These are phyloP conservation scores for Aradophagus sp. DNA, from an alignment of 1,140 invertebrate species.

Conservation along the genomic window DNA sequence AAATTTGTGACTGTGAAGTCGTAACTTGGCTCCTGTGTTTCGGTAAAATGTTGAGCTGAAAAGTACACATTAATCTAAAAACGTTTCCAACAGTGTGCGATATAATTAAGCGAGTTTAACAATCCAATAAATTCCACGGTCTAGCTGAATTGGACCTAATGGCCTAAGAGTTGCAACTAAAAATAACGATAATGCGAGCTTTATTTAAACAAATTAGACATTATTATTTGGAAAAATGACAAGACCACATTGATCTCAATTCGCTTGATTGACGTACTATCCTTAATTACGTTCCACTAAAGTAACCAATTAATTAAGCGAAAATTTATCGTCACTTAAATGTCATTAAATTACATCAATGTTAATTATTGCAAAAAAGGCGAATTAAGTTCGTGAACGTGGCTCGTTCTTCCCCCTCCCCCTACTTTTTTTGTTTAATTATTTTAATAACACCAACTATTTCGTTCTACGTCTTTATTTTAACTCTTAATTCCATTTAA, in stretches of 20 bases:
- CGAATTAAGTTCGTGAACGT: no score
- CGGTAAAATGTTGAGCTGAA: neutral
- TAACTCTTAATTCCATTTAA: no score
- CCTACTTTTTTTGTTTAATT: no score
- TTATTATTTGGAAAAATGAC: slow-evolving; percentile 28
- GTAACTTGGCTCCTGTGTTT: neutral
- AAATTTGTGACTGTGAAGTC: no score
- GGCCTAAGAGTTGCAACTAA: neutral
- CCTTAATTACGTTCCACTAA: slow-evolving; percentile 16
- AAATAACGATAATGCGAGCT: slow-evolving; percentile 17
- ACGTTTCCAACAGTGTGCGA: slow-evolving; percentile 8
- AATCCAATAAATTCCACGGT: slow-evolving; percentile 13
- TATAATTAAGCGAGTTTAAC: slow-evolving; percentile 17
- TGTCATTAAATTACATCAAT: slow-evolving; percentile 38
- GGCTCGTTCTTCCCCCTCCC: no score
- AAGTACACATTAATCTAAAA: neutral
- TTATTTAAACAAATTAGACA: slow-evolving; percentile 32
- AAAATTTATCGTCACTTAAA: slow-evolving; percentile 45
- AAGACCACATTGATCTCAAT: slow-evolving; percentile 28
- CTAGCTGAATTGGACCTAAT: slow-evolving; percentile 18
- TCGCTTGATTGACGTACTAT: slow-evolving; percentile 28
- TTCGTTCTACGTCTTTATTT: no score
- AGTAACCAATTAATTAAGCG: slow-evolving; percentile 34
- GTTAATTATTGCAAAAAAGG: slow-evolving; percentile 42
- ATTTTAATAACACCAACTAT: no score